A percentile compares a stretch with the other conserved stretches of the same genome.
Evolutionary conservation across 35 echinoderm and acorn worm species (phyloP).

Genomic region (Ophiothrix spiculata): DNA sequence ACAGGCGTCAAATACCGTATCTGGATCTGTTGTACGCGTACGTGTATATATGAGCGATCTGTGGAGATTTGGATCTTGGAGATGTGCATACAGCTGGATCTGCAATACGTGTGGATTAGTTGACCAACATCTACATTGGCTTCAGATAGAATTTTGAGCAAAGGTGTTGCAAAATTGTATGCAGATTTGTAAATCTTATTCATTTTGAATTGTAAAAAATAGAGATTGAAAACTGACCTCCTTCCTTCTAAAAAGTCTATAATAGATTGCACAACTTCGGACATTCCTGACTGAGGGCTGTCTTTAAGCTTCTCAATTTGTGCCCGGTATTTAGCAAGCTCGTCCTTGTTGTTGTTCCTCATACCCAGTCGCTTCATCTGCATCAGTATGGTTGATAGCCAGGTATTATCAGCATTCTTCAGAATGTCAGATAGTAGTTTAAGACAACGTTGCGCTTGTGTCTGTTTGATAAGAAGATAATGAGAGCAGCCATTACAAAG

Average conservation of each 20-base stretch:
- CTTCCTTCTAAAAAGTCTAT: conserved; percentile 81
- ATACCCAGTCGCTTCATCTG: conserved; percentile 73
- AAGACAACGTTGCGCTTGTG: conserved; percentile 60
- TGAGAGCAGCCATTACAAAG: no score
- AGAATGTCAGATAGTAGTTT: conserved; percentile 56
- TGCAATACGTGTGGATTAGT: not conserved
- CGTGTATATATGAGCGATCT: no score
- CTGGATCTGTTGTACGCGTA: no score
- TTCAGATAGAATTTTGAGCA: not conserved
- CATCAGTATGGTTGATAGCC: conserved; percentile 63
- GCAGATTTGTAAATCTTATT: not conserved
- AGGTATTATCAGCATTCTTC: conserved; percentile 51
- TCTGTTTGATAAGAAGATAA: no score
- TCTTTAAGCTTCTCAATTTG: conserved; percentile 64
- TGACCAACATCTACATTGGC: not conserved
- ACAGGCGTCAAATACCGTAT: no score
- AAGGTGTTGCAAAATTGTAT: not conserved
- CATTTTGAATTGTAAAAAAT: not conserved
- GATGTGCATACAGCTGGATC: not conserved
- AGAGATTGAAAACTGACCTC: conserved; percentile 33
- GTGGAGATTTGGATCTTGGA: no score
- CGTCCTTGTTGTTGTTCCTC: conserved; percentile 58
- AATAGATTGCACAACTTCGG: conserved; percentile 53
- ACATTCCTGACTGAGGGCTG: conserved; percentile 40
- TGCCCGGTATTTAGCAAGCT: conserved; percentile 49